A percentile compares a stretch with the other conserved stretches of the same genome.
Conservation (phyloP, 1,140 invertebrate genomes). For the Euura saliciscinereae region DNA sequence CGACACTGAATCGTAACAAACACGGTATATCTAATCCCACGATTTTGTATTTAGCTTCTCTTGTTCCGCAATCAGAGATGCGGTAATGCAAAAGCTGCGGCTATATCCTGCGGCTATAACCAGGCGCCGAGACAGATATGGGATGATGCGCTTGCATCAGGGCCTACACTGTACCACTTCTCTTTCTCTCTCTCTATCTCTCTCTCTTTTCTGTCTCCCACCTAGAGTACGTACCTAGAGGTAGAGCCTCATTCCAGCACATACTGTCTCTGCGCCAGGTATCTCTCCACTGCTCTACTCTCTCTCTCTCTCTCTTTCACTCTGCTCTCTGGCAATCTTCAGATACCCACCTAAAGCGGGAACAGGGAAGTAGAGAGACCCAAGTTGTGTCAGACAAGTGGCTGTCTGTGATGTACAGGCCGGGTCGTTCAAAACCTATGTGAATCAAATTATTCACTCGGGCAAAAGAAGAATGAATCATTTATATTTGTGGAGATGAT, state of each 20-base stretch:
- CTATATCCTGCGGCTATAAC: neutral
- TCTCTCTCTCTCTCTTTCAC: neutral
- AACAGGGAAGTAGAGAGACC: neutral
- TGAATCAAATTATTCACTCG: too few species aligned
- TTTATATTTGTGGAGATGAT: too few species aligned
- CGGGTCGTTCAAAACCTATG: too few species aligned
- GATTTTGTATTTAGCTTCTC: conserved; percentile 3
- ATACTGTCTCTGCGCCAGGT: too few species aligned
- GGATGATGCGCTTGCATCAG: neutral
- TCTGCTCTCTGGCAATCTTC: neutral
- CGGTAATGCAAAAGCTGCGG: neutral
- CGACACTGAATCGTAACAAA: too few species aligned
- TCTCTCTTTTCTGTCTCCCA: too few species aligned
- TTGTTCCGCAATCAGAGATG: conserved; percentile 1
- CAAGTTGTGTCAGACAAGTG: conserved; percentile 5
- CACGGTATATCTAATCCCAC: neutral
- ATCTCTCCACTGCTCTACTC: neutral
- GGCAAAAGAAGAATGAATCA: too few species aligned
- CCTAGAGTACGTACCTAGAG: too few species aligned
- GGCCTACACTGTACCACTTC: neutral
- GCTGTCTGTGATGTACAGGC: neutral
- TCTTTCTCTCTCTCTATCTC: neutral
- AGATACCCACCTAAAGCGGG: neutral
- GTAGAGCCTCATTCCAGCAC: too few species aligned
- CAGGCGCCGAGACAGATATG: too few species aligned